Base-by-base conservation (phyloP, 1,140 invertebrate genomes). In the Harlomillsia oculata region DNA sequence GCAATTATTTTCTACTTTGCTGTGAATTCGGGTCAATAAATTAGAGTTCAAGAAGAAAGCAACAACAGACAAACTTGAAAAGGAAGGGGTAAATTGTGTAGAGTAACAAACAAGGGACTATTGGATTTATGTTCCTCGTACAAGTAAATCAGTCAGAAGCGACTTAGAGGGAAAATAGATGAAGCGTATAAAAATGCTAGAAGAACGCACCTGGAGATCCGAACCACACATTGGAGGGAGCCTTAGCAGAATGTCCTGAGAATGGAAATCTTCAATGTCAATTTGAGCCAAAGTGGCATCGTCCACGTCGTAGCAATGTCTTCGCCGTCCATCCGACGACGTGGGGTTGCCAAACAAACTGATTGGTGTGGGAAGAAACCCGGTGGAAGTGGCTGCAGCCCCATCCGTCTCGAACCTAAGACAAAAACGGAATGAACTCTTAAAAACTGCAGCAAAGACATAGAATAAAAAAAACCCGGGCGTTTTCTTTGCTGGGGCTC, bases 241-340 rank as follows among this genome's bases (percentile, higher is more conserved):
- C 89, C 55, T 62, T 28, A 62, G 44, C 11, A 62, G 85, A 67
- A 94, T 93, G 68, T 94, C 89, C 72, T 91, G 84, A 82, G 68
- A 58, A 18, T 52, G 48, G 49, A 80, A 93, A 69, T 87, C 88
- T 72, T 94, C 89, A 84, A 94, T 94, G 70, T 93, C 90, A 29
- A 90, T 89, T 73, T 93, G 87, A 23, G 90, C 90, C 62, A 94
- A 77, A 71, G 92, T 92, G 52, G 87, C 88, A 73, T 94, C 90
- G 68, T n/a, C n/a, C n/a, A 92, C 75, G 70, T 92, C 87, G 67
- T 85, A 30, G 28, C n/a, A n/a, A n/a, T n/a, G n/a, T n/a, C n/a
- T n/a, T n/a, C n/a, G n/a, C n/a, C n/a, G n/a, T n/a, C n/a, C n/a
- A n/a, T n/a, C n/a, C n/a, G n/a, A n/a, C n/a, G n/a, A n/a, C n/a